phyloP scores from a whole-genome alignment of 35 echinoderm and acorn worm species.

The Lytechinus pictus region DNA sequence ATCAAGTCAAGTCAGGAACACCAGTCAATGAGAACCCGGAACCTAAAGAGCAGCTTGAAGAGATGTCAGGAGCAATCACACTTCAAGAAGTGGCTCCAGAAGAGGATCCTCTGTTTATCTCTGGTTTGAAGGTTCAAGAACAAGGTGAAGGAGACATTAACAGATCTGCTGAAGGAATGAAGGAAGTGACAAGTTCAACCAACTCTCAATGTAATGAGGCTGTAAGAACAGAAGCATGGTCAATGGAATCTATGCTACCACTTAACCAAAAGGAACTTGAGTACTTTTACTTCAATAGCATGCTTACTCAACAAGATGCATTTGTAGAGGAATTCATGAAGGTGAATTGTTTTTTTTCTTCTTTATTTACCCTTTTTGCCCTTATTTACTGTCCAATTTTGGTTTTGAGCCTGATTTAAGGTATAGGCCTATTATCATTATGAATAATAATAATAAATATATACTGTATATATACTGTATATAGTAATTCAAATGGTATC shows the following conservation, averaged over 20 bases:
- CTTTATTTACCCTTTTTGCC: neutral
- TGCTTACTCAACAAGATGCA: conserved; percentile 70
- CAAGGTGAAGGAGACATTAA: neutral
- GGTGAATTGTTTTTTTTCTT: conserved; percentile 54
- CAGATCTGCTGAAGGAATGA: neutral
- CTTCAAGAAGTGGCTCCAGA: neutral
- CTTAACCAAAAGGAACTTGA: conserved; percentile 69
- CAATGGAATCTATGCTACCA: conserved; percentile 47
- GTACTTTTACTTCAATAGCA: conserved; percentile 83
- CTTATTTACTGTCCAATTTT: neutral
- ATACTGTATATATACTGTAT: too few relatives aligned
- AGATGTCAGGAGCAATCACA: neutral
- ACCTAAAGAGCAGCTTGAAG: neutral
- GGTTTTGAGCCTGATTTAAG: neutral
- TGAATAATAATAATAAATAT: too few relatives aligned
- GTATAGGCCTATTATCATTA: neutral
- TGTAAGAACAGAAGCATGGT: neutral
- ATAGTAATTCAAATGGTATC: too few relatives aligned
- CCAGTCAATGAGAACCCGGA: neutral
- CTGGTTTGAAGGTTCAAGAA: neutral
- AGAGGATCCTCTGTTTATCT: conserved; percentile 1
- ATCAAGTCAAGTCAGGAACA: neutral
- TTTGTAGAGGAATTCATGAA: conserved; percentile 79
- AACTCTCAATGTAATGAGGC: neutral
- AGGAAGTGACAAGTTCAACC: neutral